These are phyloP conservation scores for Cyanoliseus patagonus DNA, from an alignment of 2,113 vertebrate genomes.

Conservation along the genomic window DNA sequence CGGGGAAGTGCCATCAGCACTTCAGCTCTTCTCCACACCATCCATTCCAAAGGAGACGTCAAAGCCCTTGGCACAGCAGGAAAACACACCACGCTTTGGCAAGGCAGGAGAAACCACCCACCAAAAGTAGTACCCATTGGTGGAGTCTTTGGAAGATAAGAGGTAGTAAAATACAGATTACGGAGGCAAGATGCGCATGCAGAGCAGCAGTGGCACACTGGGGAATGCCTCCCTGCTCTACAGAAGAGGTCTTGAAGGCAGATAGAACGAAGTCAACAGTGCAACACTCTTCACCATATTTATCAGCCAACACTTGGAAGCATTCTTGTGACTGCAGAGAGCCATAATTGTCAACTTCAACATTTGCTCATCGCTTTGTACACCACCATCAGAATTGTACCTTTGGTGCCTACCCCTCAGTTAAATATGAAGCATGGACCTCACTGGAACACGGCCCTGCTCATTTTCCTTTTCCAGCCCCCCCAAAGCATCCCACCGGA, in stretches of 20 bases:
- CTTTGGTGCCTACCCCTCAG: background rate
- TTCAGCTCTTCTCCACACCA: rapidly evolving
- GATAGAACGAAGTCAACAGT: background rate
- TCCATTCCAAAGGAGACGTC: background rate
- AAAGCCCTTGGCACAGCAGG: background rate
- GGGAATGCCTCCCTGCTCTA: background rate
- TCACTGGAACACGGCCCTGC: rapidly evolving
- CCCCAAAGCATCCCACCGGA: background rate
- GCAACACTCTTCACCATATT: background rate
- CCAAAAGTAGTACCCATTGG: rapidly evolving
- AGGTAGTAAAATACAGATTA: background rate
- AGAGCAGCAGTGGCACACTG: rapidly evolving
- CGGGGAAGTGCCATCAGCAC: rapidly evolving
- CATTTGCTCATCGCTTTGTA: background rate
- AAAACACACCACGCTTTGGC: background rate
- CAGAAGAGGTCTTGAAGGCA: background rate
- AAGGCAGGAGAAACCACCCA: background rate
- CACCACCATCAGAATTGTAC: rapidly evolving
- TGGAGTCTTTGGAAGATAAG: background rate
- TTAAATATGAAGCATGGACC: rapidly evolving
- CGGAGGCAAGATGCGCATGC: background rate
- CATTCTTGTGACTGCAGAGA: background rate
- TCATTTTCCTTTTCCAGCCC: background rate
- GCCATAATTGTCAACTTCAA: background rate
- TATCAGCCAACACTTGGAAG: background rate